These are phyloP conservation scores for Arenicola marina DNA, from an alignment of 2,888 invertebrate species.

Conservation along the genomic window DNA sequence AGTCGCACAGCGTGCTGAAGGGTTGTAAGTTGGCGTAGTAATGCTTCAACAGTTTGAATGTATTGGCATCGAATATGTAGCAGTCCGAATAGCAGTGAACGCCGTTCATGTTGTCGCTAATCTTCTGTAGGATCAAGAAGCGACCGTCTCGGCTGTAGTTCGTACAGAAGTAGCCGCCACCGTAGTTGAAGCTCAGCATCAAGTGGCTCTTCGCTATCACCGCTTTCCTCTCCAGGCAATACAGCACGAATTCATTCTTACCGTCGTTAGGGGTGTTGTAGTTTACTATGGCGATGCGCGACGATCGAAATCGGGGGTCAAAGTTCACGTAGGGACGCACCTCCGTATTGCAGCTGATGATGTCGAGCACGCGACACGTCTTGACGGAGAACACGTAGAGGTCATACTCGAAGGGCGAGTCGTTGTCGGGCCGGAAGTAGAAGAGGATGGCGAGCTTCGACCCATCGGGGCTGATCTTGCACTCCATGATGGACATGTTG, in stretches of 20 bases:
- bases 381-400: constrained; percentile 29
- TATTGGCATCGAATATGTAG: constrained; percentile 32
- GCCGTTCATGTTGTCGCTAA: constrained; percentile 33
- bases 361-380: constrained; percentile 20
- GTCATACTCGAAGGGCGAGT: constrained; percentile 28
- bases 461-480: constrained; percentile 32
- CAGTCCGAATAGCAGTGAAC: constrained; percentile 31
- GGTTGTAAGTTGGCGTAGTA: constrained; percentile 29
- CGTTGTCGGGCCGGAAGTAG: constrained; percentile 15
- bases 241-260: constrained; percentile 27
- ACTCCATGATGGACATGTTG: constrained; percentile 34
- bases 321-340: constrained; percentile 36
- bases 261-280: constrained; percentile 22
- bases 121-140: constrained; percentile 32
- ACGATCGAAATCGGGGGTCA: constrained; percentile 31
- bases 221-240: constrained; percentile 13
- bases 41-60: constrained; percentile 29
- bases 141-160: constrained; percentile 31
- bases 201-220: constrained; percentile 28
- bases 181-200: constrained; percentile 27
- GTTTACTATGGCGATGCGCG: constrained; percentile 31
- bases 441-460: constrained; percentile 29
- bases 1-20: constrained; percentile 28
- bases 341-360: constrained; percentile 27
- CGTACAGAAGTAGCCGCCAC: constrained; percentile 31